phyloP scores from a whole-genome alignment of 2,888 invertebrate species.

The Strigamia crassipes region DNA sequence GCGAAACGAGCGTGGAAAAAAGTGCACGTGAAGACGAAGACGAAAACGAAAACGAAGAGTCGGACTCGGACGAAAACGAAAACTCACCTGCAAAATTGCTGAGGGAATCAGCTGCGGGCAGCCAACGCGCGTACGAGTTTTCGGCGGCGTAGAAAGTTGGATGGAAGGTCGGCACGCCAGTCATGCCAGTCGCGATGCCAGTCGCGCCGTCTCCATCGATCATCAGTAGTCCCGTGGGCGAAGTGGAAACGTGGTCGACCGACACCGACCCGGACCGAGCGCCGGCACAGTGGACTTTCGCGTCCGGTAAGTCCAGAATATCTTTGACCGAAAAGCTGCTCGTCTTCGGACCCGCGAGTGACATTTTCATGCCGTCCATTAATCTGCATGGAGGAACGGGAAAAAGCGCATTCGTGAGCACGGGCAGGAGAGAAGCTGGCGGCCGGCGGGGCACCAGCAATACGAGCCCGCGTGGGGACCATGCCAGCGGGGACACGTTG shows the following conservation, averaged over 20 bases:
- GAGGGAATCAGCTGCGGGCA: constrained; percentile 55
- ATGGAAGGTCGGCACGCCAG: constrained; percentile 18
- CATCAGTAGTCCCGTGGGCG: constrained; percentile 36
- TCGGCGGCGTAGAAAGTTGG: constrained; percentile 53
- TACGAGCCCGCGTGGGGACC: constrained; percentile 45
- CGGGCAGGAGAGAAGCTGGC: not conserved
- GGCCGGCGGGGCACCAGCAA: constrained; percentile 43
- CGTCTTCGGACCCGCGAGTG: constrained; percentile 69
- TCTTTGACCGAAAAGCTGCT: constrained; percentile 91
- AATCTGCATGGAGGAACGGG: constrained; percentile 48
- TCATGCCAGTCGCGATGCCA: no score
- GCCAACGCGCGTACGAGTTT: constrained; percentile 64
- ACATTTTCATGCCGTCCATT: constrained; percentile 70
- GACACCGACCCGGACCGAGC: no score
- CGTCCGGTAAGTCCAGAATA: constrained; percentile 85
- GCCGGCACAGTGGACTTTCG: constrained; percentile 54
- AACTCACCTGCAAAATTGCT: constrained; percentile 56
- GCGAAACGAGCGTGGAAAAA: no score
- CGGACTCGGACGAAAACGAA: no score
- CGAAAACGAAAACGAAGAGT: no score
- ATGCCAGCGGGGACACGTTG: constrained; percentile 44
- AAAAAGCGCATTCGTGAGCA: constrained; percentile 42
- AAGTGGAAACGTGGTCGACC: constrained; percentile 11
- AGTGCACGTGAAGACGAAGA: no score
- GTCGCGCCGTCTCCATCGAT: constrained; percentile 47